These are phyloP conservation scores for Gallinago stenura DNA, from an alignment of 2,797 vertebrate species.

Conservation along the genomic window DNA sequence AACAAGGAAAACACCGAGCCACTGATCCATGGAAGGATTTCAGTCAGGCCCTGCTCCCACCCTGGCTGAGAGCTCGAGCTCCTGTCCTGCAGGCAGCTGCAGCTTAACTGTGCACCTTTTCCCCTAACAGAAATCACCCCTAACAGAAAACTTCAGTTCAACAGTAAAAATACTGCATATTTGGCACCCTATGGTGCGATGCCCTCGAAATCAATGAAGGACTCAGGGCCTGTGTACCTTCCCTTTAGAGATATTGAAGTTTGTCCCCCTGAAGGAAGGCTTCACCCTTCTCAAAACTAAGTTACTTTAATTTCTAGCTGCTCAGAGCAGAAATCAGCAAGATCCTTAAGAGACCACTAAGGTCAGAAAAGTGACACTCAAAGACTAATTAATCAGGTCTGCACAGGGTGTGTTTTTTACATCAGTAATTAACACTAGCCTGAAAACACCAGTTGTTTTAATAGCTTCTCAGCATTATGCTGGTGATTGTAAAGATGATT, in stretches of 20 bases:
- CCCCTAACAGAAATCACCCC: neutral
- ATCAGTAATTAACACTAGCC: neutral
- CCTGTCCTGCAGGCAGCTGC: constrained; percentile 34
- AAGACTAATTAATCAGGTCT: neutral
- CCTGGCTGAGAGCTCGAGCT: neutral
- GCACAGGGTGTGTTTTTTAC: neutral
- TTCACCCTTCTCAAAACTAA: neutral
- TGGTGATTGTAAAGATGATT: constrained; percentile 29
- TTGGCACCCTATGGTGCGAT: neutral
- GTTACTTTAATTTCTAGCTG: neutral
- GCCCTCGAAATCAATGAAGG: neutral
- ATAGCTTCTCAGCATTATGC: constrained; percentile 23
- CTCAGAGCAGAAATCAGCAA: neutral
- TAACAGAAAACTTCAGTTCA: neutral
- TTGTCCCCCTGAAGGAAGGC: neutral
- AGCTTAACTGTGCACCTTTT: neutral
- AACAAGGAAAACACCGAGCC: constrained; percentile 22
- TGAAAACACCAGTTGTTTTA: neutral
- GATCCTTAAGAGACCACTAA: neutral
- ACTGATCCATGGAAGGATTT: neutral
- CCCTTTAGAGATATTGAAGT: neutral
- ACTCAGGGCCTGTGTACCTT: neutral
- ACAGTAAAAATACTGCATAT: neutral
- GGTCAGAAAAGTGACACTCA: neutral
- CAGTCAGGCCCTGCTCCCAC: neutral